Evolutionary conservation across 2,113 vertebrate genomes (phyloP), one percentile per base, ranked within the genome.

Genomic region (Malaclemys terrapin): DNA sequence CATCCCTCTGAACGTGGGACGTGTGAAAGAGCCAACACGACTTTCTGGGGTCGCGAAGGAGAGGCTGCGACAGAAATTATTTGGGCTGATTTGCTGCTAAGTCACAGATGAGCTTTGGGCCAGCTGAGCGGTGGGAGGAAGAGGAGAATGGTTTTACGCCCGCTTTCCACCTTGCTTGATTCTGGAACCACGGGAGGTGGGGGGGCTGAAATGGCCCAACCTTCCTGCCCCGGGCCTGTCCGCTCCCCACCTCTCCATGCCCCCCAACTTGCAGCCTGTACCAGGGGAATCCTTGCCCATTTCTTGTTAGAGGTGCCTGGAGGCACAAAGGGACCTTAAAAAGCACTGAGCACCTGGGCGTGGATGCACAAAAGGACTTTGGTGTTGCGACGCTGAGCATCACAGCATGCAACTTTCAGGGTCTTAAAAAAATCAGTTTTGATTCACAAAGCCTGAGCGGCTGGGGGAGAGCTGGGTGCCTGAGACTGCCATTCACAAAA

Each of bases 81-180:
- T 90, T 88, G 89, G 82, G 35, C 90, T 85, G 88, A 89, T 96
- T 89, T 85, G 56, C 65, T 80, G 87, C 82, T 49, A 72, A 89
- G 82, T 29, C 35, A 91, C 49, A 84, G 57, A 83, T n/a, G 80
- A n/a, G 20, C 1, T 76, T 7, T 56, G 13, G 47, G 8, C 5
- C 0, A 56, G 31, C 42, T 57, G 42, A 10, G 31, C 22, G 35
- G 45, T 4, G 57, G 24, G 82, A 0, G 5, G 29, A 7, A 38
- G 38, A 47, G 19, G 12, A 35, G 10, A 1, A 80, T 1, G 52
- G 5, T 2, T n/a, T 42, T 0, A 57, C 22, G 5, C 5, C 4
- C 14, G 29, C 19, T 76, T 45, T 76, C 75, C 12, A 16, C 42
- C 25, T 78, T 4, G 11, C 45, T 47, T 29, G 13, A 47, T 47